phyloP scores from a whole-genome alignment of 2,797 vertebrate genomes.

The Enteromius treurensis region DNA sequence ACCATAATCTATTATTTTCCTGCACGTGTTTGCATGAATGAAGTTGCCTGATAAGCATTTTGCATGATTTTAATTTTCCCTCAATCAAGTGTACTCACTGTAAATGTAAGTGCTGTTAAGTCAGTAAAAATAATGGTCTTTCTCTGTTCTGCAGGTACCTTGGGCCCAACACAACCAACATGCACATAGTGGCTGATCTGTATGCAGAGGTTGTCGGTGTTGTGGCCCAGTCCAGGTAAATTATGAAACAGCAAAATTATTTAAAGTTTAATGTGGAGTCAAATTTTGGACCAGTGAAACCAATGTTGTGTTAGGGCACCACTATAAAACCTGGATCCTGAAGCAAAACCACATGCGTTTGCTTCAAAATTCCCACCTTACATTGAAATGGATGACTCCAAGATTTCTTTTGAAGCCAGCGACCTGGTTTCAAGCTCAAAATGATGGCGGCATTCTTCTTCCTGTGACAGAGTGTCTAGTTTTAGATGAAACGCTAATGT shows the following conservation, averaged over 20 bases:
- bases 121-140: not conserved
- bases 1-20: not conserved
- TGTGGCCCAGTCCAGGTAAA: slow-evolving; percentile 96
- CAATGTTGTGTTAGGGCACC: not conserved
- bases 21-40: not conserved
- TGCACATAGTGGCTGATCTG: slow-evolving; percentile 98
- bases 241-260: slow-evolving; percentile 13
- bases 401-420: not conserved
- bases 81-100: not conserved
- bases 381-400: not conserved
- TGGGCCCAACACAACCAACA: slow-evolving; percentile 97
- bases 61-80: not conserved
- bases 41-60: not conserved
- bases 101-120: not conserved
- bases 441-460: slow-evolving; percentile 56
- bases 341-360: not conserved
- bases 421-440: slow-evolving; percentile 50
- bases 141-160: slow-evolving; percentile 82
- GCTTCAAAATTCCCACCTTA: slow-evolving; percentile 8
- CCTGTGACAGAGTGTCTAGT: slow-evolving; percentile 44
- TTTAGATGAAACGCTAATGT: slow-evolving; percentile 51
- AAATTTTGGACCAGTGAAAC: not conserved
- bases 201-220: slow-evolving; percentile 98
- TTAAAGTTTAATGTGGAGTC: not conserved
- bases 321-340: not conserved